These are phyloP conservation scores for Plusia festucae DNA, from an alignment of 2,888 invertebrate genomes.

Conservation along the genomic window DNA sequence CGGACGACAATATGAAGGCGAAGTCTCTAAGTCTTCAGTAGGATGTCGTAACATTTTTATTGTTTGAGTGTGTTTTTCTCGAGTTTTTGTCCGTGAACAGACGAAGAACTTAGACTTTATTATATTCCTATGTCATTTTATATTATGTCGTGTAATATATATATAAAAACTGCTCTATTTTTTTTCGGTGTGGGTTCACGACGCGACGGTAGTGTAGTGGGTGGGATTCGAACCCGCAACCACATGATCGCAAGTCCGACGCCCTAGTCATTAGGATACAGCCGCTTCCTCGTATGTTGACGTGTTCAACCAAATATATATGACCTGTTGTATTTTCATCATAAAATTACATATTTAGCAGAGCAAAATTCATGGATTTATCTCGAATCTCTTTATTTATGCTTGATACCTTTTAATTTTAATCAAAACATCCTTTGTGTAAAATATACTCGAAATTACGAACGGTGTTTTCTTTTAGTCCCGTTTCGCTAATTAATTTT, in stretches of 20 bases:
- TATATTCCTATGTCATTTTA: constrained; percentile 26
- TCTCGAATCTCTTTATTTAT: constrained; percentile 43
- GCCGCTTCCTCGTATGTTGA: constrained; percentile 28
- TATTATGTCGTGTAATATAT: constrained; percentile 21
- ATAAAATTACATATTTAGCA: constrained; percentile 28
- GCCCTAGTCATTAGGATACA: too few relatives aligned
- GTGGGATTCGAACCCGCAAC: too few relatives aligned
- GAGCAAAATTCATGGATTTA: constrained; percentile 28
- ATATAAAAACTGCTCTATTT: constrained; percentile 27
- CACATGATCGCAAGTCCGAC: too few relatives aligned
- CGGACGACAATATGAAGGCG: constrained; percentile 32
- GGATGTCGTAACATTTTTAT: constrained; percentile 54
- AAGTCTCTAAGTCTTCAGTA: constrained; percentile 35
- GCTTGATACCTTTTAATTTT: constrained; percentile 46
- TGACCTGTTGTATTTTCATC: constrained; percentile 35
- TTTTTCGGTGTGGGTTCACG: too few relatives aligned
- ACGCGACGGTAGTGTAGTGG: too few relatives aligned
- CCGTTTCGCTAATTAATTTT: constrained; percentile 61
- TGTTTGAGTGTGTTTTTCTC: constrained; percentile 44
- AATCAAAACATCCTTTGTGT: constrained; percentile 57
- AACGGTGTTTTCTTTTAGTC: constrained; percentile 60
- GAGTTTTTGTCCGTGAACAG: constrained; percentile 39
- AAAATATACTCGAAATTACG: constrained; percentile 56
- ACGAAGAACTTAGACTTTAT: constrained; percentile 38
- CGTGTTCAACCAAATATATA: constrained; percentile 32